These are phyloP conservation scores for Amphipoea lucens DNA, from an alignment of 2,888 invertebrate genomes.

Conservation along the genomic window DNA sequence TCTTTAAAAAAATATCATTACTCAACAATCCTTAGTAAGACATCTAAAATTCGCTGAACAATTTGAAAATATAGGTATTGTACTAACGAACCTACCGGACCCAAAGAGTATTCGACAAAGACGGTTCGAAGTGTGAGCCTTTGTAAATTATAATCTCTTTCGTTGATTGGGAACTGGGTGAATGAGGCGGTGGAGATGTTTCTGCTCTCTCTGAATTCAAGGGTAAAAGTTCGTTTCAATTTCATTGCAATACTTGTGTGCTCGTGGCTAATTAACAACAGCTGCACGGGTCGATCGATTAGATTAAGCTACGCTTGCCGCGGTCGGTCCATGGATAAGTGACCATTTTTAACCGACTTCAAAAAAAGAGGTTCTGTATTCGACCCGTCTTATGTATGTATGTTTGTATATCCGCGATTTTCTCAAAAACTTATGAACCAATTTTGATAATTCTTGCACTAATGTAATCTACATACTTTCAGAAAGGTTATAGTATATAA, in stretches of 20 bases:
- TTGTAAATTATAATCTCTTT: conserved; percentile 28
- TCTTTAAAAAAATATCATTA: no score
- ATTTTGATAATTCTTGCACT: no score
- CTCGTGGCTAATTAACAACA: background rate
- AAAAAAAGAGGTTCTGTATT: no score
- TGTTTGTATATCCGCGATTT: no score
- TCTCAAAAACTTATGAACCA: no score
- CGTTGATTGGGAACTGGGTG: conserved; percentile 21
- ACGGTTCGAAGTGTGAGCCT: conserved; percentile 6
- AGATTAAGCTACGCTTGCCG: background rate
- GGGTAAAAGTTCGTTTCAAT: background rate
- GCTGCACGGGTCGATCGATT: background rate
- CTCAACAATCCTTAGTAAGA: background rate
- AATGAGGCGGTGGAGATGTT: background rate
- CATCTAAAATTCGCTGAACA: conserved; percentile 1
- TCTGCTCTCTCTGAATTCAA: conserved; percentile 2
- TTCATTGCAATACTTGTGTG: background rate
- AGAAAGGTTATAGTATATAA: no score
- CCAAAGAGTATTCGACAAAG: conserved; percentile 29
- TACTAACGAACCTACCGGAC: conserved; percentile 18
- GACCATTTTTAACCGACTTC: background rate
- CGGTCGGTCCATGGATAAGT: background rate
- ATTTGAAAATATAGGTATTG: conserved; percentile 19
- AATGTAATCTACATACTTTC: no score
- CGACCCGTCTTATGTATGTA: no score